These are phyloP conservation scores for Lordiphosa mommai DNA, from an alignment of 1,140 invertebrate species.

Conservation along the genomic window DNA sequence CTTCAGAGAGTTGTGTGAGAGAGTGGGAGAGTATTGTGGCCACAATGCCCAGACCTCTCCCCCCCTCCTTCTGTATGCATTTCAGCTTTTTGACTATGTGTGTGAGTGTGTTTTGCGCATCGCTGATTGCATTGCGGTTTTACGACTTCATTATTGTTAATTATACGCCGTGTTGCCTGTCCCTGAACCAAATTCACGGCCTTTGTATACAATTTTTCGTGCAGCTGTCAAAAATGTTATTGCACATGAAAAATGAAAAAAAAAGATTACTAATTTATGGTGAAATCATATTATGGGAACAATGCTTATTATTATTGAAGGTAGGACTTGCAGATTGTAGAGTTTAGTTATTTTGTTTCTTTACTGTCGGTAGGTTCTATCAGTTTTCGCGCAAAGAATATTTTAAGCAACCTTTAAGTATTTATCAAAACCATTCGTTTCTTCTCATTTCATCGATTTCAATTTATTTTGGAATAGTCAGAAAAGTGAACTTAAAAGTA, in stretches of 20 bases:
- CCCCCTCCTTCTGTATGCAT: slow-evolving; percentile 15
- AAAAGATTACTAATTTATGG: slow-evolving; percentile 35
- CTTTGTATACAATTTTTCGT: slow-evolving; percentile 12
- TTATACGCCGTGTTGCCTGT: slow-evolving; percentile 56
- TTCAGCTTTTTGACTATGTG: slow-evolving; percentile 54
- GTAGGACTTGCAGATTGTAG: too few relatives aligned
- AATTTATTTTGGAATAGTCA: too few relatives aligned
- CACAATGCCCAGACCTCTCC: not conserved
- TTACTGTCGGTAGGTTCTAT: not conserved
- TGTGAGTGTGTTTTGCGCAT: slow-evolving; percentile 69
- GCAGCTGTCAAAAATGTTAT: slow-evolving; percentile 43
- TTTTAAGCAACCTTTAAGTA: too few relatives aligned
- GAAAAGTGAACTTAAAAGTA: too few relatives aligned
- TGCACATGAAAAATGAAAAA: slow-evolving; percentile 24
- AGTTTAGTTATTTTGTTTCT: too few relatives aligned
- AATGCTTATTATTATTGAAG: too few relatives aligned
- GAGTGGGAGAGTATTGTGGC: slow-evolving; percentile 14
- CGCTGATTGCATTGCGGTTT: slow-evolving; percentile 77
- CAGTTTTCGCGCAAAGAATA: too few relatives aligned
- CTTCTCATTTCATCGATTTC: too few relatives aligned
- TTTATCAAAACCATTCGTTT: too few relatives aligned
- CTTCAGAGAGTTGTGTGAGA: slow-evolving; percentile 29
- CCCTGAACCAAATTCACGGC: slow-evolving; percentile 11
- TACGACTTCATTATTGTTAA: slow-evolving; percentile 78
- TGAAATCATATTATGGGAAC: not conserved